Evolutionary conservation across 2,113 vertebrate genomes (phyloP), one percentile per base, ranked within the genome.

Genomic region (Notarius lentiginosus): DNA sequence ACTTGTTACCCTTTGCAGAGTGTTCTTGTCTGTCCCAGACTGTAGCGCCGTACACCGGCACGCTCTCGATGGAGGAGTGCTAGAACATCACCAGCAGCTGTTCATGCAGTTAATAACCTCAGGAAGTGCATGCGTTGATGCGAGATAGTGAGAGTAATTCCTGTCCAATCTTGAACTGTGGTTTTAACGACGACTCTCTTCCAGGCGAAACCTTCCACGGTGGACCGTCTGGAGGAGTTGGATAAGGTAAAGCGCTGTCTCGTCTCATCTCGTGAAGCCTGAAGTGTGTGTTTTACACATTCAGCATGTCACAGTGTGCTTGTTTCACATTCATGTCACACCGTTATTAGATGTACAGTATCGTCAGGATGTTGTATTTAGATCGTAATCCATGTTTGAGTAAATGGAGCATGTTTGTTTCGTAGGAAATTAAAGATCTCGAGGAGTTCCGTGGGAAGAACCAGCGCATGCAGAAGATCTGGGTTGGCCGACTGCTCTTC

Each of bases 381-480:
- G 5, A 15, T 34, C 30, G 14, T 68, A 5, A 68, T 27, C 27
- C 24, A 11, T 66, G n/a, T 30, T 4, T 41, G 41, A 41, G 41
- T 41, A 41, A 41, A 41, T 41, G 41, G 41, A 41, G 41, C 41
- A 41, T 41, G 41, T 4, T 41, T 34, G 5, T 88, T 79, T 93
- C 93, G 88, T 89, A 99, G 98, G 98, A 99, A 87, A 99, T 99
- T 89, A 96, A 97, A 92, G 93, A 95, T 41, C 93, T 99, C 85
- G 98, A 99, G 92, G 98, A 99, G 92, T 99, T 98, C 82, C 95
- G 96, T 92, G 95, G 97, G 89, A 99, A 99, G 95, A 99, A 99
- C 92, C 97, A 99, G 90, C 97, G 98, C 88, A 93, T 98, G 88
- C 95, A 97, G 90, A 99, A 99, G 93, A 92, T 99, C 87, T 99